Percentiles rank a stretch among this genome's conserved stretches.
Evolutionary conservation across 2,113 vertebrate species (phyloP).

Genomic region (Rhinichthys klamathensis): DNA sequence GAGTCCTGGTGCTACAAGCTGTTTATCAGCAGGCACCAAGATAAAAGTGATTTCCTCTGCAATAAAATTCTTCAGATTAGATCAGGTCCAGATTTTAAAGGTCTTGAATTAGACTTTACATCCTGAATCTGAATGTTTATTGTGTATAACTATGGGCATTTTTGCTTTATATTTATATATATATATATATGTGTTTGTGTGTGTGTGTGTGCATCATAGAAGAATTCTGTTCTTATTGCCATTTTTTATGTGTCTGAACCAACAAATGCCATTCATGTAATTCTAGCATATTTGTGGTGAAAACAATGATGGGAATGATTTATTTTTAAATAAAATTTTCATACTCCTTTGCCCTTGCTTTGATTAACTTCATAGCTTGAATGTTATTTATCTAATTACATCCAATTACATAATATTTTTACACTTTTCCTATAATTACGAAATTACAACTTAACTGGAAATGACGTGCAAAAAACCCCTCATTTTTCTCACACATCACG

Average conservation of each 20-base stretch:
- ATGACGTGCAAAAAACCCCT: neutral
- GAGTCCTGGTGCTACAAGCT: neutral
- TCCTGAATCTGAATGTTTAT: neutral
- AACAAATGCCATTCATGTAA: neutral
- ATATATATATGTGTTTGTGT: too few species aligned
- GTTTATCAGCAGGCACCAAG: slow-evolving; percentile 15
- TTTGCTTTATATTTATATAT: too few species aligned
- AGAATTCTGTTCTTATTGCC: too few species aligned
- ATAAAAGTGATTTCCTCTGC: neutral
- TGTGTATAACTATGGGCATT: neutral
- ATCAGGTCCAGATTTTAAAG: slow-evolving; percentile 10
- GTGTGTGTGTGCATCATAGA: too few species aligned
- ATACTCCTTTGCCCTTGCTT: neutral
- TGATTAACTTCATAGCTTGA: neutral
- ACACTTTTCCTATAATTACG: too few species aligned
- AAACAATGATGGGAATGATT: neutral
- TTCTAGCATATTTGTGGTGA: neutral
- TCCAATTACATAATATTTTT: neutral
- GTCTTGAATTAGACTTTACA: neutral
- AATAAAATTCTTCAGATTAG: slow-evolving; percentile 17
- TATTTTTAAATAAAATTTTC: neutral
- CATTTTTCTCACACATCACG: neutral
- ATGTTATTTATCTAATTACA: neutral
- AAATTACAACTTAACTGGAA: too few species aligned
- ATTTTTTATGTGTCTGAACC: too few species aligned